Evolutionary conservation across 2,113 vertebrate species (phyloP).

Genomic region (Enhydra lutris): DNA sequence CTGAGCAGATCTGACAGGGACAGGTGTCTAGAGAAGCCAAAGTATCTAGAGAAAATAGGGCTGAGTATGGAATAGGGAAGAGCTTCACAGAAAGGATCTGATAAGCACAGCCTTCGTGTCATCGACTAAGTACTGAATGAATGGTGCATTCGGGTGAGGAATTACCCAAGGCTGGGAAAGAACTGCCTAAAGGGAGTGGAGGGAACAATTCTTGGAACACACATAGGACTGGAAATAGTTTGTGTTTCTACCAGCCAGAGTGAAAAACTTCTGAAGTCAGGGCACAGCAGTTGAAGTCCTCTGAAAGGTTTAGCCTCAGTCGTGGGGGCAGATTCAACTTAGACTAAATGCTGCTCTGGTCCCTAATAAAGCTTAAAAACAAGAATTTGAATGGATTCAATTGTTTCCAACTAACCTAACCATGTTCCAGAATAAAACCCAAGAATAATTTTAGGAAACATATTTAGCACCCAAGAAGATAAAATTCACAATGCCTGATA

Average conservation of each 20-base stretch:
- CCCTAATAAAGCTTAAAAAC: background rate
- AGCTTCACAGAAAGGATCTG: background rate
- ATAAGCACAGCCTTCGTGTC: background rate
- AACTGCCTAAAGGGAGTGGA: background rate
- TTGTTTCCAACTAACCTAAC: background rate
- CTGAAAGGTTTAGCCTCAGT: background rate
- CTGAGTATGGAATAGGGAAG: background rate
- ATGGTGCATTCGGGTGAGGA: background rate
- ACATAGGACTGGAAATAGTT: background rate
- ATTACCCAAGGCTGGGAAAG: background rate
- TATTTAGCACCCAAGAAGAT: background rate
- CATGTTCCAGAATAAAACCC: constrained; percentile 2
- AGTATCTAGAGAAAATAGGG: background rate
- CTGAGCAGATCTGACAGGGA: background rate
- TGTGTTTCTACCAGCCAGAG: background rate
- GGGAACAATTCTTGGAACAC: background rate
- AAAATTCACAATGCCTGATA: background rate
- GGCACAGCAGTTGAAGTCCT: background rate
- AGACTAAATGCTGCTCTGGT: background rate
- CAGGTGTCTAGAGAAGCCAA: background rate
- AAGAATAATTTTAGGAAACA: background rate
- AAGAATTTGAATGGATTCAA: background rate
- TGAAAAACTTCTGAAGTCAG: background rate
- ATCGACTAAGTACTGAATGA: background rate
- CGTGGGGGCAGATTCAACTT: background rate